Base-by-base conservation (phyloP, 2,113 vertebrate genomes). In the Lepus americanus region DNA sequence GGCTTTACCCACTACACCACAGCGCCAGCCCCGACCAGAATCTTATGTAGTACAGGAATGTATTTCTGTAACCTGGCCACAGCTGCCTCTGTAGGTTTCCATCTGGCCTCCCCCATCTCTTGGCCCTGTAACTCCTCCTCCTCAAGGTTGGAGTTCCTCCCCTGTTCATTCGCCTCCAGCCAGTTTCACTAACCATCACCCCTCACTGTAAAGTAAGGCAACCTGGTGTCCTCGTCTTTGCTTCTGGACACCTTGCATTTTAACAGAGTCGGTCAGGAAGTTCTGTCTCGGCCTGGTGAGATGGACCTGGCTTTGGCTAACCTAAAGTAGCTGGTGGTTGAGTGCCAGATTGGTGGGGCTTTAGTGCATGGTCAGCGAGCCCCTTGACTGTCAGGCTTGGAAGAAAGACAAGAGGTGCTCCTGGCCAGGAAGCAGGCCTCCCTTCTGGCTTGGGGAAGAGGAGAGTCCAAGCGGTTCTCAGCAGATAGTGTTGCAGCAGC, bases 401-500 rank as follows among this genome's bases (percentile, higher is more conserved):
- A 44, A 69, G 70, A 78, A 67, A 70, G 94, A 59, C 86, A 44
- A 86, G 88, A 94, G 87, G 53, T 78, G 16, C 44, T 89, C 83
- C 93, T 92, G 4, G 76, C 63, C 89, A 84, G 78, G 89, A 85
- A 93, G 59, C 25, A n/a, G 77, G 74, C 70, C 76, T 73, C 36
- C 66, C 69, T 90, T 78, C 92, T 94, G 96, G 82, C 83, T 84
- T 84, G 61, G 85, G 72, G 81, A 92, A 92, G 90, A 36, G 67
- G 13, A 73, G 87, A 29, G 69, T 59, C 51, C 70, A 87, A 33
- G 39, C 23, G 70, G 92, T 96, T 96, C 95, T 95, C 94, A 93
- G 81, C 95, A 94, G 96, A 83, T 94, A 83, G 95, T 59, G 88
- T 87, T 95, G 87, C 87, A 87, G 59, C 25, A 61, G 72, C 69